Evolutionary conservation across 35 echinoderm and acorn worm species (phyloP), one percentile per base, ranked within the genome.

Genomic region (Chiridota heheva): DNA sequence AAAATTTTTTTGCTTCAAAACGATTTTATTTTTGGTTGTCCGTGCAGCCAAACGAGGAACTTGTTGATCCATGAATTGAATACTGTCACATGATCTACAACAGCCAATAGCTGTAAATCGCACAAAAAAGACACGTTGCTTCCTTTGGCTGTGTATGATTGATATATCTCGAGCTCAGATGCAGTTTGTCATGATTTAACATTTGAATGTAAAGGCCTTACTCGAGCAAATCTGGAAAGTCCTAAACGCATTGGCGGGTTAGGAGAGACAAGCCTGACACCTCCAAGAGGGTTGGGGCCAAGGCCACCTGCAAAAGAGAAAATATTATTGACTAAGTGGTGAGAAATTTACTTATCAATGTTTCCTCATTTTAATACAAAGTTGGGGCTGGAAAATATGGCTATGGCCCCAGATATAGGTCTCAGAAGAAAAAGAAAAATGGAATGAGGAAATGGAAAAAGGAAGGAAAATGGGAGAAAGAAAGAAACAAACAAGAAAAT

Each of bases 191-290:
- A 34, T 28, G 32, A 15, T 37, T 86, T 79, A 36, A 44, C 85
- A 69, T 87, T 83, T 4, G 69, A 30, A 40, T 90, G 88, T 15
- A 90, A 53, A 42, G 88, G 81, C 47, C 78, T 90, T 1, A 90
- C 63, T 24, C 81, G 61, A 25, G 72, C 72, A 77, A 81, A 69
- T 58, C 72, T 83, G 28, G 88, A 90, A 0, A 90, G 72, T 69
- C 88, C 88, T 24, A 90, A 81, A 31, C 88, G 39, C 0, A 83
- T 39, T 15, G 70, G 71, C 38, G 67, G 80, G 40, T 60, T 44
- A 22, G 88, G 60, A 34, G 88, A 90, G 72, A 84, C 81, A 37
- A 90, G 48, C 62, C 84, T 90, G 37, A 90, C 88, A 42, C 88
- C 88, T 1, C 88, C 88, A 2, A 90, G 60, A 12, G 88, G 88